These are phyloP conservation scores for Corythornis vintsioides DNA, from an alignment of 2,113 vertebrate species.

Conservation along the genomic window DNA sequence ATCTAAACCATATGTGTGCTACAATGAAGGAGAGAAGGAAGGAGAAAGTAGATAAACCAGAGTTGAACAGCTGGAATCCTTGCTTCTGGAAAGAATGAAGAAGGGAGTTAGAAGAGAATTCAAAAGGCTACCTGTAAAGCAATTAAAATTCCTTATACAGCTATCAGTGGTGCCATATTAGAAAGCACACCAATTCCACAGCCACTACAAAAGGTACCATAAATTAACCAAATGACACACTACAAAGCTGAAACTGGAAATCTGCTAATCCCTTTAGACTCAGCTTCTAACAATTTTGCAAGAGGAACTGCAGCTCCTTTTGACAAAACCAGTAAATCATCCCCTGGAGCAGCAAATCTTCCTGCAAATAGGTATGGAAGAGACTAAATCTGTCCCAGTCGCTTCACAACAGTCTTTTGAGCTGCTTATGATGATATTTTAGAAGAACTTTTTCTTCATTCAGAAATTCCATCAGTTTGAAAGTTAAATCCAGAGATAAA, in stretches of 20 bases:
- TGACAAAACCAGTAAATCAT: slow-evolving; percentile 58
- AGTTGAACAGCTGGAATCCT: neutral
- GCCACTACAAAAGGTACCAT: slow-evolving; percentile 7
- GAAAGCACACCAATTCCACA: slow-evolving; percentile 5
- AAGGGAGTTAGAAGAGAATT: neutral
- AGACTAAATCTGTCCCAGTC: slow-evolving; percentile 16
- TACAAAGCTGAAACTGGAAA: slow-evolving; percentile 53
- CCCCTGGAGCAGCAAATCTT: slow-evolving; percentile 38
- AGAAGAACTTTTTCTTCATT: slow-evolving; percentile 20
- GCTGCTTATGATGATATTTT: slow-evolving; percentile 30
- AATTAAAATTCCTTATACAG: slow-evolving; percentile 31
- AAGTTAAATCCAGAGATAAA: slow-evolving; percentile 48
- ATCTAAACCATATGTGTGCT: neutral
- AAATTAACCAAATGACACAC: slow-evolving; percentile 60
- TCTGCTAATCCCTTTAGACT: slow-evolving; percentile 62
- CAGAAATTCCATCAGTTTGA: slow-evolving; percentile 54
- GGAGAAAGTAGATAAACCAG: neutral
- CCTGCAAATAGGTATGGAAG: slow-evolving; percentile 48
- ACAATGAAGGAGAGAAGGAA: neutral
- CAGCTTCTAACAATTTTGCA: slow-evolving; percentile 30
- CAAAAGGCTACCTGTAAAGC: neutral
- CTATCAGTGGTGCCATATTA: neutral
- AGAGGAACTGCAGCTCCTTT: slow-evolving; percentile 24
- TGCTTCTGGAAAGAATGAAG: neutral
- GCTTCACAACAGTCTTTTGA: slow-evolving; percentile 38